Evolutionary conservation across 2,888 invertebrate genomes (phyloP), one percentile per base, ranked within the genome.

Genomic region (Scaptodrosophila latifasciaeformis): DNA sequence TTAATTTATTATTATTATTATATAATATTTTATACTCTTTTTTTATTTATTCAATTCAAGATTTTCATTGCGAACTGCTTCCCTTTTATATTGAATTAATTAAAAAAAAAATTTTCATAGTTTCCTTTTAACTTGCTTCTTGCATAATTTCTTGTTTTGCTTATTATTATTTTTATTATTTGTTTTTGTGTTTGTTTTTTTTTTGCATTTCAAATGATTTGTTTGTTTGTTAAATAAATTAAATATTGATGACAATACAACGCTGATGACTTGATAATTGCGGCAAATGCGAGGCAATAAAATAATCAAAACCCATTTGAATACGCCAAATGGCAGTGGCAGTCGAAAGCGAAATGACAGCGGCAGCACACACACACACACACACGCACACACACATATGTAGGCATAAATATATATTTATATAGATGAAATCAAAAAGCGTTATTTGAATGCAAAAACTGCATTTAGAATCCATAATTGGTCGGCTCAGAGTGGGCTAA

Each of bases 181-280:
- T 7, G 24, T 5, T 24, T 24, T 3, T 24, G 3, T 3, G 24
- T 5, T 24, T 24, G 3, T 5, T 24, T 24, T 24, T 24, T 24
- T n/a, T n/a, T n/a, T n/a, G n/a, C n/a, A n/a, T n/a, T n/a, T n/a
- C n/a, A n/a, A n/a, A n/a, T n/a, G n/a, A n/a, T n/a, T 34, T 34
- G 34, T 15, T 13, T 34, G 15, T 40, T 52, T 51, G 37, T 31
- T 34, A 7, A 24, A 76, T 65, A 79, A 72, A 72, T 76, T 79
- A 76, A 69, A 65, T 61, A 65, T 80, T 71, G 65, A 80, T 76
- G 82, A 78, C 67, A 70, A 63, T 67, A 68, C 76, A 65, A 62
- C 62, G 76, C 78, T 81, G 79, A 80, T 81, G 76, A 80, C 76
- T 76, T 68, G 82, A 81, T 80, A 80, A 80, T 80, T 82, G 70